Base-by-base conservation (phyloP, 2,888 invertebrate genomes). In the Agrotis exclamationis region DNA sequence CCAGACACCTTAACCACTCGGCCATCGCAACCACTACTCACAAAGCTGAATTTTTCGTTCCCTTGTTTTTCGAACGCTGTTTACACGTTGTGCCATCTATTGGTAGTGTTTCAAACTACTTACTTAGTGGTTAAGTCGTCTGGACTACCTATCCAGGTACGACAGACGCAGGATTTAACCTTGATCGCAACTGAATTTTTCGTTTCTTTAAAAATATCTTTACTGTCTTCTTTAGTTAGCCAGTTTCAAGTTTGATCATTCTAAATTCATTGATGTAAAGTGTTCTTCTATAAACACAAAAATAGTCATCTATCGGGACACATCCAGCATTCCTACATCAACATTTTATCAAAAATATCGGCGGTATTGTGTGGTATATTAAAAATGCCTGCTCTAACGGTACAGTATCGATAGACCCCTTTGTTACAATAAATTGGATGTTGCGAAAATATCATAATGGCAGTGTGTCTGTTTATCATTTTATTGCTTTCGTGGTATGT, bases 321-420 rank as follows among this genome's bases (percentile, higher is more conserved):
- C 57, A 75, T 85, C 85, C 48, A 85, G 85, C n/a, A 50, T 14
- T 0, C 0, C 2, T 62, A 69, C 0, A 70, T 75, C 76, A 13
- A 44, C 18, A 58, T 63, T 60, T 50, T 64, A 82, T 68, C 47
- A 75, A 64, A 74, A 80, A 82, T 84, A 83, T 84, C 79, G 50
- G 67, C 73, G 71, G 76, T 79, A 82, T 86, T 82, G 88, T 82
- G 39, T 75, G 71, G 50, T 63, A 59, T 84, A 85, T 83, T 79
- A 82, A 85, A 86, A 86, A 86, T 86, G 79, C 86, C 75, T 86
- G 87, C 80, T 68, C 60, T 87, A 85, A 85, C 86, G 82, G 83
- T 69, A 76, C 68, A 44, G 47, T 67, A 74, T 76, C 76, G 59
- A 80, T 67, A 63, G 63, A 78, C 70, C 77, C 63, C 87, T 79